phyloP scores from a whole-genome alignment of 2,113 vertebrate genomes.

The Orthonyx spaldingii region DNA sequence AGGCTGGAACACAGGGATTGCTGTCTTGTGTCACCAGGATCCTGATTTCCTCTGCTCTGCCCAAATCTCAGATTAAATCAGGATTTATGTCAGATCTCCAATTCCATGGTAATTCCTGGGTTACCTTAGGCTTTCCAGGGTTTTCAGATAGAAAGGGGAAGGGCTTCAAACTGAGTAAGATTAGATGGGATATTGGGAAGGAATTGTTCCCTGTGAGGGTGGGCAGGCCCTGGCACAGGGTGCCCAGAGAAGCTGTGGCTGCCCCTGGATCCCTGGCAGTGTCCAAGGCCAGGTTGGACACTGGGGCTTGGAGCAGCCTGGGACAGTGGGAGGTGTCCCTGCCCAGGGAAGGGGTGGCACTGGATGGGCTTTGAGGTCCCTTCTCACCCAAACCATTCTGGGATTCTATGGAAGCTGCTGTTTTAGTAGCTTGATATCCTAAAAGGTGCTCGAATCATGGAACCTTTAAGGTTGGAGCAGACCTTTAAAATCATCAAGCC shows the following conservation, averaged over 20 bases:
- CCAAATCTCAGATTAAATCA: neutral
- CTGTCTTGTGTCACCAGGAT: rapidly evolving
- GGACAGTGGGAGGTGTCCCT: neutral
- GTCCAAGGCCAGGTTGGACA: neutral
- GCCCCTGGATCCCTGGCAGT: neutral
- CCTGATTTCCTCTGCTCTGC: neutral
- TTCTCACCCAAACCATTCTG: neutral
- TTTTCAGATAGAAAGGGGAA: neutral
- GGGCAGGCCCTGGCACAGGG: neutral
- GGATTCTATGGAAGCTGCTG: neutral
- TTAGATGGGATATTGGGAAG: neutral
- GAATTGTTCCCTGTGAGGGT: neutral
- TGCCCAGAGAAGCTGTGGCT: neutral
- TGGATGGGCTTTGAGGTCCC: rapidly evolving
- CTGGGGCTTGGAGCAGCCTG: neutral
- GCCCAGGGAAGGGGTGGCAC: neutral
- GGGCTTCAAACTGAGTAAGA: neutral
- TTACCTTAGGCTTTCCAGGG: neutral
- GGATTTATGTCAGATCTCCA: neutral
- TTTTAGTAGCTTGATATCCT: neutral
- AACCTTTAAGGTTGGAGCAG: too few relatives aligned
- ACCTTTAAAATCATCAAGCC: neutral
- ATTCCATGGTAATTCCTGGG: rapidly evolving
- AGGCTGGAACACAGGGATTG: neutral
- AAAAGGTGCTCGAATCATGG: rapidly evolving